Conservation (phyloP, 2,888 invertebrate genomes). For the Pyralis farinalis region DNA sequence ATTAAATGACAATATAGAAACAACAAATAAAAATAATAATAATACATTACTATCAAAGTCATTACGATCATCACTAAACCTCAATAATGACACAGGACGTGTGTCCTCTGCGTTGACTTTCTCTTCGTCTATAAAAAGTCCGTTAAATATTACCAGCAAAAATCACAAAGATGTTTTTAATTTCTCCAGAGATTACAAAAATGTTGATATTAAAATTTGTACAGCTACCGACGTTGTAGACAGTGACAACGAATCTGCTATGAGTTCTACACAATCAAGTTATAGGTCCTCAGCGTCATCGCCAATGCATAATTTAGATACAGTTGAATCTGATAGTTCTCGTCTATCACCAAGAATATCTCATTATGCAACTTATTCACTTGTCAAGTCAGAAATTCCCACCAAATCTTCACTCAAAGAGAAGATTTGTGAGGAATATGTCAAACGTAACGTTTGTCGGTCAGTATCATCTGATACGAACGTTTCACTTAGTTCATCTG, state of each 20-base stretch:
- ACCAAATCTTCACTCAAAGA: slow-evolving; percentile 48
- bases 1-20: slow-evolving; percentile 50
- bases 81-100: slow-evolving; percentile 38
- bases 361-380: slow-evolving; percentile 59
- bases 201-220: slow-evolving; percentile 68
- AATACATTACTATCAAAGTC: slow-evolving; percentile 41
- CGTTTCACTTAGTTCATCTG: slow-evolving; percentile 85
- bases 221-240: slow-evolving; percentile 81
- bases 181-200: slow-evolving; percentile 58
- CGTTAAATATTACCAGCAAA: slow-evolving; percentile 38
- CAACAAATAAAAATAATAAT: slow-evolving; percentile 42
- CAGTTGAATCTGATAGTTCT: slow-evolving; percentile 78
- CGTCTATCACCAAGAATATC: slow-evolving; percentile 71
- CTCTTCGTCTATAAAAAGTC: slow-evolving; percentile 32
- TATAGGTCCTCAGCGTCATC: slow-evolving; percentile 88
- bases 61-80: slow-evolving; percentile 43
- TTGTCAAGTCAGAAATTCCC: slow-evolving; percentile 66
- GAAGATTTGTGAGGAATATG: slow-evolving; percentile 62
- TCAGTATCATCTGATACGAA: slow-evolving; percentile 88
- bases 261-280: slow-evolving; percentile 91
- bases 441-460: slow-evolving; percentile 82
- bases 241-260: slow-evolving; percentile 93
- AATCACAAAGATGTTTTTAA: slow-evolving; percentile 51
- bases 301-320: slow-evolving; percentile 85
- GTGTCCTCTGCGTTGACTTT: slow-evolving; percentile 32